Base-by-base conservation (phyloP, 1,140 invertebrate genomes). In the Zaprionus lachaisei region DNA sequence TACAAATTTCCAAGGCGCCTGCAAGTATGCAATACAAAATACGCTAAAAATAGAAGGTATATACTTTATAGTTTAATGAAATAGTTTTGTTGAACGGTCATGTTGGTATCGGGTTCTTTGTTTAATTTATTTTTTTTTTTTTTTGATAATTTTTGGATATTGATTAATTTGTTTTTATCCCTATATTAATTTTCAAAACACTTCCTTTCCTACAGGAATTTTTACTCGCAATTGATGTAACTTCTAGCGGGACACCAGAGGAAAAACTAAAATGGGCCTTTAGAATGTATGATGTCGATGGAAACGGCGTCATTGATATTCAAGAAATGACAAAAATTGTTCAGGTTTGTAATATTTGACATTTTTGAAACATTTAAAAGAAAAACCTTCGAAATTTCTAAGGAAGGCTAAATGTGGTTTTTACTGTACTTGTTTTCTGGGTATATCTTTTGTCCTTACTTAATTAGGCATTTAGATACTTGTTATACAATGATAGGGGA, bases 251-350 rank as follows among this genome's bases (percentile, higher is more conserved):
- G 58, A 99, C 98, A 79, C 98, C 98, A 11, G 98, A 99, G 93
- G 98, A 99, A 93, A 99, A 99, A 94, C 95, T 99, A 51, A 99
- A 99, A 94, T 99, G 99, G 99, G 99, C 99, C 51, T 99, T 99
- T 94, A 96, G 97, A 92, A 98, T 98, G 97, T 99, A 99, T 93
- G 99, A 99, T 93, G 99, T 99, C n/a, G 98, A 99, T 93, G 98
- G 98, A 24, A 99, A 99, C 93, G 99, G 99, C 71, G 98, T 99
- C 72, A 99, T 99, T 93, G 98, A 99, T 93, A 97, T 99, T 91
- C 97, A 98, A 93, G 97, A 98, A 95, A 98, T 98, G 97, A 97
- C 97, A 47, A 97, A 98, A 95, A 98, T 98, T 92, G 97, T 98
- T 72, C 97, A 97, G 96, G 97, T 97, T 34, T 72, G 11, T 3